Conservation (phyloP, 2,888 invertebrate genomes). For the Zhuqinia jingwanae region DNA sequence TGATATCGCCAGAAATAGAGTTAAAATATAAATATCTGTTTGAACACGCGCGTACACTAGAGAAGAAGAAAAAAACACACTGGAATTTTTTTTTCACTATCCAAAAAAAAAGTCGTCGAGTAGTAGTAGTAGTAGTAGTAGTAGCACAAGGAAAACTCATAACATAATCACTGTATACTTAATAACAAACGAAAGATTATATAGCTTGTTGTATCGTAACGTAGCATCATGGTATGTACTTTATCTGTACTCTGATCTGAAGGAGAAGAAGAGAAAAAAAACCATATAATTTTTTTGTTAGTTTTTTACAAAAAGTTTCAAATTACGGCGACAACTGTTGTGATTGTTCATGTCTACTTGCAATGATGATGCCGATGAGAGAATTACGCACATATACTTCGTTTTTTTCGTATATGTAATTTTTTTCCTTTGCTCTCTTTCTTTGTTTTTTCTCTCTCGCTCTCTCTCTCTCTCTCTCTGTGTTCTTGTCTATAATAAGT, state of each 20-base stretch:
- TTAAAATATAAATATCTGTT: background rate
- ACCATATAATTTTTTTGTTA: background rate
- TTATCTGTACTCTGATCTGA: no score
- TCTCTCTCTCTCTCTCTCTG: background rate
- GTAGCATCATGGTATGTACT: no score
- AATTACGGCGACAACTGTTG: constrained; percentile 57
- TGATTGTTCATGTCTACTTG: background rate
- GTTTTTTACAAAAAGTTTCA: constrained; percentile 39
- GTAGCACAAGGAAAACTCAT: no score
- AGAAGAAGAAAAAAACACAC: background rate
- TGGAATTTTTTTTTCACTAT: background rate
- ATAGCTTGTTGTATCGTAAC: no score
- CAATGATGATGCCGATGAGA: constrained; percentile 47
- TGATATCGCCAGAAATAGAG: background rate
- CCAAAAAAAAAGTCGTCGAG: no score
- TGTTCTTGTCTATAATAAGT: constrained; percentile 15
- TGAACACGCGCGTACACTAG: no score
- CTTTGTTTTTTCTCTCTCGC: background rate
- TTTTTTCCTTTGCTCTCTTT: background rate
- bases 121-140: no score
- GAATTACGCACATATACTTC: constrained; percentile 47
- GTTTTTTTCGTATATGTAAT: no score
- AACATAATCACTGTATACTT: no score
- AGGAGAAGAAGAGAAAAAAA: background rate
- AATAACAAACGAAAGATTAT: no score